A percentile compares a stretch with the other conserved stretches of the same genome.
Conservation (phyloP, 2,888 invertebrate species). For the Rhopalosiphum nymphaeae region DNA sequence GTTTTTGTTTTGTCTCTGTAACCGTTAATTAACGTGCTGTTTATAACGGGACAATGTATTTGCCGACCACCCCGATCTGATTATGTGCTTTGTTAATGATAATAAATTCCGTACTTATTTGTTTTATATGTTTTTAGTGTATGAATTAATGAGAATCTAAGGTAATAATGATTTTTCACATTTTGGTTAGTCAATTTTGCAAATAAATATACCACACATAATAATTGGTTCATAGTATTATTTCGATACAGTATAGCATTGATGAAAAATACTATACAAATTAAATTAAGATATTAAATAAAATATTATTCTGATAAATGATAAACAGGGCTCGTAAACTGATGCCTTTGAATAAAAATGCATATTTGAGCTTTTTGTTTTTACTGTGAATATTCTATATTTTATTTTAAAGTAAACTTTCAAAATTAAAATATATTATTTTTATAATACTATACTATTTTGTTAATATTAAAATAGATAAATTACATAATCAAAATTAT, state of each 20-base stretch:
- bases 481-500: no score
- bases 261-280: neutral
- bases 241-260: neutral
- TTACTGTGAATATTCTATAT: no score
- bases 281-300: neutral
- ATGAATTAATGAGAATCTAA: neutral
- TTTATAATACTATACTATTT: no score
- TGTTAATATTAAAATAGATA: no score
- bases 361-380: no score
- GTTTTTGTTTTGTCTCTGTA: constrained; percentile 36
- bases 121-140: neutral
- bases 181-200: neutral
- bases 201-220: neutral
- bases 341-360: no score
- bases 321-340: no score
- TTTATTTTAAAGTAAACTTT: no score
- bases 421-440: no score
- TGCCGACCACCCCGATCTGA: constrained; percentile 17
- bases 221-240: neutral
- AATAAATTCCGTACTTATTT: neutral
- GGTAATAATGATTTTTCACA: neutral
- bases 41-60: neutral
- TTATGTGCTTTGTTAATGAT: constrained; percentile 14
- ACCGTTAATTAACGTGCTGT: constrained; percentile 21
- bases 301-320: neutral